Evolutionary conservation across 2,888 invertebrate genomes (phyloP).

Genomic region (Acleris laterana): DNA sequence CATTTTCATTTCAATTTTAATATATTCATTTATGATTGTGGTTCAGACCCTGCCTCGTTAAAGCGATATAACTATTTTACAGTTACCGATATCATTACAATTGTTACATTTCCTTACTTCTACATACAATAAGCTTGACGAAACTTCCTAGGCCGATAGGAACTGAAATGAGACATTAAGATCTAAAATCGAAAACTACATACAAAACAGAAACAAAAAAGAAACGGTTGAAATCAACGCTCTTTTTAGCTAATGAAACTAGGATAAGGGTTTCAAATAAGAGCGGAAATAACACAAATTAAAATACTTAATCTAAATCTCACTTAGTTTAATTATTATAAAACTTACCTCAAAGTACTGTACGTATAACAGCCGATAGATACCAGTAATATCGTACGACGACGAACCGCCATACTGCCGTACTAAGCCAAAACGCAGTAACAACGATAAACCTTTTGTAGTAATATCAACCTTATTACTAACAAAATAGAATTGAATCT

Average conservation of each 20-base stretch:
- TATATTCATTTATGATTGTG: constrained; percentile 70
- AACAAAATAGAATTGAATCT: no score
- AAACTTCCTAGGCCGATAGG: constrained; percentile 80
- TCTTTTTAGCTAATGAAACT: constrained; percentile 53
- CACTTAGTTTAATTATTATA: constrained; percentile 70
- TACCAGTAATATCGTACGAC: constrained; percentile 44
- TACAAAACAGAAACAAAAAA: constrained; percentile 47
- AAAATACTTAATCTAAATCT: constrained; percentile 60
- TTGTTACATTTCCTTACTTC: constrained; percentile 57
- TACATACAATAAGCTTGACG: constrained; percentile 72
- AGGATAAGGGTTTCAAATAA: constrained; percentile 47
- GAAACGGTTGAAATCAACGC: constrained; percentile 55
- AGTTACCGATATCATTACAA: constrained; percentile 65
- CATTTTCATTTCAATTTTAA: constrained; percentile 53
- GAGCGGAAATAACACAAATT: constrained; percentile 51
- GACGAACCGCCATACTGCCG: constrained; percentile 2
- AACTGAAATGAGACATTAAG: constrained; percentile 68
- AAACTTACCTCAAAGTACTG: constrained; percentile 68
- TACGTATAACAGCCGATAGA: constrained; percentile 62
- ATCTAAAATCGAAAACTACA: constrained; percentile 49
- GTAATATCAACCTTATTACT: no score
- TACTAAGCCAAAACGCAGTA: no score
- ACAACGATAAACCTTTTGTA: no score
- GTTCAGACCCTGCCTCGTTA: constrained; percentile 82
- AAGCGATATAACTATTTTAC: constrained; percentile 77